These are phyloP conservation scores for Acleris literana DNA, from an alignment of 2,888 invertebrate species.

Conservation along the genomic window DNA sequence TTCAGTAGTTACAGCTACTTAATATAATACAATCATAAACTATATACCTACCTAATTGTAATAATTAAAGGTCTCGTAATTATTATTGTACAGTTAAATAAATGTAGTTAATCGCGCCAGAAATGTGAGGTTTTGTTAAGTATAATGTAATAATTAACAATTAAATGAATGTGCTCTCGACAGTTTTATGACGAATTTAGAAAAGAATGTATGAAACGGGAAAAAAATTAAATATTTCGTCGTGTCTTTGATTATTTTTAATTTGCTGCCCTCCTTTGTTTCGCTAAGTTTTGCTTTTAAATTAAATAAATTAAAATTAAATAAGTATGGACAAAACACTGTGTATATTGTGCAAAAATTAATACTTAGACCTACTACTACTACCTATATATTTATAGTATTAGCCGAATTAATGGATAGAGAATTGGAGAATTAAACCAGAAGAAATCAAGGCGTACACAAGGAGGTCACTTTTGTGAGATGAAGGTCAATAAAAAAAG, in stretches of 20 bases:
- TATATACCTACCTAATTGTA: conserved; percentile 66
- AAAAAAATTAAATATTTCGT: conserved; percentile 83
- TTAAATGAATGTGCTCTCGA: conserved; percentile 80
- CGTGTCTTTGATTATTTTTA: conserved; percentile 77
- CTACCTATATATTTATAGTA: too few species aligned
- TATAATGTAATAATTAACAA: conserved; percentile 77
- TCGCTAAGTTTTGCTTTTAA: conserved; percentile 39
- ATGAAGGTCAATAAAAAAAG: too few species aligned
- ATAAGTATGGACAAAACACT: too few species aligned
- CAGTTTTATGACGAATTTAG: conserved; percentile 83
- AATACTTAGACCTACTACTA: too few species aligned
- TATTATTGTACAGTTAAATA: conserved; percentile 82
- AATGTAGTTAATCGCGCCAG: conserved; percentile 81
- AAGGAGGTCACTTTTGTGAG: too few species aligned
- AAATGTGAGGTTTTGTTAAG: conserved; percentile 81
- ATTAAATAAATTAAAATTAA: too few species aligned
- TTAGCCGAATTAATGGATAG: too few species aligned
- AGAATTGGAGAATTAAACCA: too few species aligned
- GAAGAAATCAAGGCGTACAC: too few species aligned
- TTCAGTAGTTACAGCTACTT: conserved; percentile 67
- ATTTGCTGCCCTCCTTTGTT: conserved; percentile 48
- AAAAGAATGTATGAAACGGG: conserved; percentile 81
- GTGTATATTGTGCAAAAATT: too few species aligned
- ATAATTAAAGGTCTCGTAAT: conserved; percentile 81
- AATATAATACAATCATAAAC: conserved; percentile 48